Conservation (phyloP, 2,888 invertebrate genomes). For the Tortrix viridana region DNA sequence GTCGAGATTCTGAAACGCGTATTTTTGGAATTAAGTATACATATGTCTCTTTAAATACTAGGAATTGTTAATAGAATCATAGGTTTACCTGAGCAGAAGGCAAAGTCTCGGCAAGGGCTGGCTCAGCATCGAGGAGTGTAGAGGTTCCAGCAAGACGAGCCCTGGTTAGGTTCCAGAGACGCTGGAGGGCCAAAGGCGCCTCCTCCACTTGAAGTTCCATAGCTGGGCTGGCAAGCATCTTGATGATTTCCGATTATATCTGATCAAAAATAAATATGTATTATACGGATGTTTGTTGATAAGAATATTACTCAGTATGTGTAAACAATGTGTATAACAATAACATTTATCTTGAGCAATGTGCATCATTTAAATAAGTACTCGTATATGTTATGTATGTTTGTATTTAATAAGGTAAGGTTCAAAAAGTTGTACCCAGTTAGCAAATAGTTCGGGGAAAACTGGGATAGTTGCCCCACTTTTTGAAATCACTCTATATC, state of each 20-base stretch:
- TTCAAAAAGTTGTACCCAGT: no score
- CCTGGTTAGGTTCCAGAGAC: conserved; percentile 79
- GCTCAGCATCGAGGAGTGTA: conserved; percentile 70
- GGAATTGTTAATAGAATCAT: not conserved
- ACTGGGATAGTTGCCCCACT: no score
- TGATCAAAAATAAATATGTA: conserved; percentile 3
- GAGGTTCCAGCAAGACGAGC: conserved; percentile 78
- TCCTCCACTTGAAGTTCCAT: conserved; percentile 85
- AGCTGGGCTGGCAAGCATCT: conserved; percentile 74
- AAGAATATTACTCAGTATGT: conserved; percentile 1
- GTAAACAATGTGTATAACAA: conserved; percentile 22
- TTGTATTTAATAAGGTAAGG: no score
- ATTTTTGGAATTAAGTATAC: no score
- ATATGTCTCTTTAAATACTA: no score
- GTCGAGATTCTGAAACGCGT: no score
- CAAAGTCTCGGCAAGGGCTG: conserved; percentile 70
- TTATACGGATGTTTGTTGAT: conserved; percentile 15
- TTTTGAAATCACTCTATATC: no score
- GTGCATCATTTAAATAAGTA: no score
- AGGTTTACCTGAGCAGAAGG: conserved; percentile 72
- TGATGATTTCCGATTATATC: conserved; percentile 39
- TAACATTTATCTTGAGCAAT: no score
- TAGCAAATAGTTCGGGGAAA: no score
- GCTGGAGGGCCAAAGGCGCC: conserved; percentile 77
- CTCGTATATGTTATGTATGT: no score